Evolutionary conservation across 2,113 vertebrate genomes (phyloP).

Genomic region (Menura novaehollandiae): DNA sequence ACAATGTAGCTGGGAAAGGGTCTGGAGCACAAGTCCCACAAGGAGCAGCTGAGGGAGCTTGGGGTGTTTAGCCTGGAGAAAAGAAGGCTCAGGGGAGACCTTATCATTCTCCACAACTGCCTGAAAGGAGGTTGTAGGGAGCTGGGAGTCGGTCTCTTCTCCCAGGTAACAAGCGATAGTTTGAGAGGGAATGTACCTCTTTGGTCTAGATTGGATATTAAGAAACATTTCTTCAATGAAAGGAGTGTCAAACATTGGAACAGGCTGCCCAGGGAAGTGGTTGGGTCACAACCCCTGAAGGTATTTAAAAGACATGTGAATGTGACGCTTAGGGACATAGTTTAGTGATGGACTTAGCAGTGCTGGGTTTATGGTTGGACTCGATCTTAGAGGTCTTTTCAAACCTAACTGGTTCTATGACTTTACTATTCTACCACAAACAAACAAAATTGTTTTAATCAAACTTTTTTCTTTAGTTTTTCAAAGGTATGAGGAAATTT

Average conservation of each 20-base stretch:
- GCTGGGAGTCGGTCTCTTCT: not conserved
- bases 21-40: not conserved
- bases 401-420: not conserved
- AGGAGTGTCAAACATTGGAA: not conserved
- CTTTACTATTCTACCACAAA: not conserved
- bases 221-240: not conserved
- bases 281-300: too few species aligned
- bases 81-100: not conserved
- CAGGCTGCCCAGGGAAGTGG: not conserved
- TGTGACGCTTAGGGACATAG: not conserved
- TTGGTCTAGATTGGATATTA: not conserved
- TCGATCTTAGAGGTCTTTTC: not conserved
- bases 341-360: not conserved
- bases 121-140: not conserved
- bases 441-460: not conserved
- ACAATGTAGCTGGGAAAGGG: fast-evolving
- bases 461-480: not conserved
- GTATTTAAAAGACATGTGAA: not conserved
- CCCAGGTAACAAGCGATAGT: not conserved
- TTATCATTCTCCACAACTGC: not conserved
- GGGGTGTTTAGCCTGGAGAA: not conserved
- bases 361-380: not conserved
- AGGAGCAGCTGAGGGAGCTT: not conserved
- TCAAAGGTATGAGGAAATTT: not conserved
- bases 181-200: not conserved